Evolutionary conservation across 1,140 invertebrate species (phyloP).

Genomic region (Achatina immaculata): DNA sequence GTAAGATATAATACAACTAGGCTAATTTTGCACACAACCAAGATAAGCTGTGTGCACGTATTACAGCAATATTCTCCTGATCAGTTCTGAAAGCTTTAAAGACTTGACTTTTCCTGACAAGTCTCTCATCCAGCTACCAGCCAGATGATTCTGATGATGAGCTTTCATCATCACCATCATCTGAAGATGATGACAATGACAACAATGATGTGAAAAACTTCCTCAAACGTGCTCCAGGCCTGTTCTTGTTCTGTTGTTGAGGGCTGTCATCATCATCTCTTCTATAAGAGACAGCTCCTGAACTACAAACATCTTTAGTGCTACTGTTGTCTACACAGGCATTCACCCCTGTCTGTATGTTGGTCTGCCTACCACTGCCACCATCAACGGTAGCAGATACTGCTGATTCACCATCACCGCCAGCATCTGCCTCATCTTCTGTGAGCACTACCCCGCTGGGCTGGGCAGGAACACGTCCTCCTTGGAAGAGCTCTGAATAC

Average conservation of each 20-base stretch:
- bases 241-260: conserved; percentile 36
- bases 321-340: background rate
- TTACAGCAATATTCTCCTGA: too few species aligned
- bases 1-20: too few species aligned
- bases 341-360: background rate
- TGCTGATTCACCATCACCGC: background rate
- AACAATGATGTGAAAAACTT: conserved; percentile 47
- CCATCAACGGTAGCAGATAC: too few species aligned
- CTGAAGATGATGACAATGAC: conserved; percentile 41
- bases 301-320: background rate
- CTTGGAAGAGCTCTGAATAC: background rate
- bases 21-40: too few species aligned
- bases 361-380: too few species aligned
- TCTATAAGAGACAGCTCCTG: background rate
- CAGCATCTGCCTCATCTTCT: background rate
- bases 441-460: background rate
- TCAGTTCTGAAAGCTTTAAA: too few species aligned
- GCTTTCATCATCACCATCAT: conserved; percentile 19
- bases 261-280: conserved; percentile 36
- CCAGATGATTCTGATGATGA: conserved; percentile 18
- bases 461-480: background rate
- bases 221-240: conserved; percentile 38
- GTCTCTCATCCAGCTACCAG: too few species aligned
- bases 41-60: too few species aligned
- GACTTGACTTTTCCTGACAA: too few species aligned